These are phyloP conservation scores for Ephydatia muelleri DNA, from an alignment of 37 sponge, comb jelly and placozoan species.

Conservation along the genomic window DNA sequence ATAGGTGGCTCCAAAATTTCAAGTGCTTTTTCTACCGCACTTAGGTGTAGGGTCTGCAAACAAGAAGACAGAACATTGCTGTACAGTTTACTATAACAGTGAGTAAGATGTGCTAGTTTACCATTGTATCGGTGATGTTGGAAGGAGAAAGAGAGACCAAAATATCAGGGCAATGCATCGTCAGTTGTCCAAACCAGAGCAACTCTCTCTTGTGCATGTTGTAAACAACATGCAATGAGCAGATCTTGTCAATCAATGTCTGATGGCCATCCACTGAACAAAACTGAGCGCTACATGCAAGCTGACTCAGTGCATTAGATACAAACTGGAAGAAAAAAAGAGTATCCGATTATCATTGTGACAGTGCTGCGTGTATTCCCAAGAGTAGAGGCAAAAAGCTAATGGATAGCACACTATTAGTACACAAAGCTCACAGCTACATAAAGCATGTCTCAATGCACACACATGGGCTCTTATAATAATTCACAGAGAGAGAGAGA, in stretches of 20 bases:
- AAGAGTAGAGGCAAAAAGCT: too few species aligned
- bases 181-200: constrained; percentile 55
- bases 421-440: too few species aligned
- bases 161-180: constrained; percentile 28
- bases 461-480: too few species aligned
- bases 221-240: constrained; percentile 55
- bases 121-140: constrained; percentile 14
- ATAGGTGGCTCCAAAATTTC: background rate
- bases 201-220: constrained; percentile 2
- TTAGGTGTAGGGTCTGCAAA: background rate
- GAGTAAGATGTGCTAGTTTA: background rate
- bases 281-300: constrained; percentile 6
- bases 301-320: constrained; percentile 5
- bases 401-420: too few species aligned
- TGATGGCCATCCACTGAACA: background rate
- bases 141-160: background rate
- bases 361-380: too few species aligned
- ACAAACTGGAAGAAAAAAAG: constrained; percentile 19
- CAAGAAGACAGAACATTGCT: background rate
- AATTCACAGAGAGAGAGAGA: too few species aligned
- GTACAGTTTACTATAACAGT: background rate
- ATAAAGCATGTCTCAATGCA: too few species aligned
- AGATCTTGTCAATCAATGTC: constrained; percentile 18
- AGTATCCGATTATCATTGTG: background rate
- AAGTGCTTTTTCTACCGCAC: constrained; percentile 8